Base-by-base conservation (phyloP, 2,797 vertebrate species). In the Leuciscus waleckii region DNA sequence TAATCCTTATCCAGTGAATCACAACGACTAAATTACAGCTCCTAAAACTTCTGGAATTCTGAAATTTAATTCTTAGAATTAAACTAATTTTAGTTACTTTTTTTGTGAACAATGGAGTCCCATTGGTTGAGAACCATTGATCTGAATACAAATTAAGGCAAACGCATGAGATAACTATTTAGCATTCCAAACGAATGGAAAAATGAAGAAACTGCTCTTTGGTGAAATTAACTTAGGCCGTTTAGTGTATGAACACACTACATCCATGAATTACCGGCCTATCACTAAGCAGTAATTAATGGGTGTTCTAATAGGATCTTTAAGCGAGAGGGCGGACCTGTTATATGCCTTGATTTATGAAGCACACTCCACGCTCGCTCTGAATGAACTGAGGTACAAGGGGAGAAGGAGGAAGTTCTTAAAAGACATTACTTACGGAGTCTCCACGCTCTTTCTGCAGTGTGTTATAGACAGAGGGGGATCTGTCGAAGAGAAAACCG, bases 381-480 rank as follows among this genome's bases (percentile, higher is more conserved):
- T 75, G 54, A 23, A 81, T 63, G 26, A 73, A 83, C 46, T 68
- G 58, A 54, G 65, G 61, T 43, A 13, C 19, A 6, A 68, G 19
- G 23, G 35, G 13, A 61, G 23, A 46, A 51, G 29, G 75, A 19
- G 13, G 16, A 83, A 81, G 51, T 76, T 63, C 54, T 16, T 81
- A 17, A 65, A 75, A 85, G 32, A 19, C 29, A 87, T 91, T 94
- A 99, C 98, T 99, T 96, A 99, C 98, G 98, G 97, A 91, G 97
- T 98, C 94, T 98, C 98, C 91, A 99, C 92, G 93, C 97, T 99
- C 94, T 99, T 99, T 95, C 98, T 97, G 95, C 94, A 96, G 95
- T 99, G 98, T 74, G 98, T 99, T 92, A 99, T 97, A 90, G 98
- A 99, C 86, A 99, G 97, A 74, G 97, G 98, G 86, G 98, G 98